Percentiles rank a stretch among this genome's conserved stretches.
Evolutionary conservation across 2,797 vertebrate genomes (phyloP).

Genomic region (Premnoplex brunnescens): DNA sequence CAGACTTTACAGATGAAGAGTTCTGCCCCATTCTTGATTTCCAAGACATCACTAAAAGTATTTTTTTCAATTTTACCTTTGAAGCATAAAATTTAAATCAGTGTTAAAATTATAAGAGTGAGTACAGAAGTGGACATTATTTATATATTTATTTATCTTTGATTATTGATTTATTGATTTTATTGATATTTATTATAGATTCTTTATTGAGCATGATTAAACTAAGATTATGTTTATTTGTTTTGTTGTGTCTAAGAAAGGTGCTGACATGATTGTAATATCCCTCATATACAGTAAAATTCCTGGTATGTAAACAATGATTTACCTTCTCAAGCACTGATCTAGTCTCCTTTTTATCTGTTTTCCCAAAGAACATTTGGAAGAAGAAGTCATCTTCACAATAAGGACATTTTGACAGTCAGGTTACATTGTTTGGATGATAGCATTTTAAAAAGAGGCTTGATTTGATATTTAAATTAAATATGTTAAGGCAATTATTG

Average conservation of each 20-base stretch:
- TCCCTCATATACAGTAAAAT: neutral
- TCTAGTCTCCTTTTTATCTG: neutral
- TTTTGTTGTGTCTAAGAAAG: slow-evolving; percentile 25
- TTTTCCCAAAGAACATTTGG: slow-evolving; percentile 13
- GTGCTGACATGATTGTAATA: neutral
- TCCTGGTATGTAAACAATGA: slow-evolving; percentile 15
- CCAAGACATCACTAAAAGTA: neutral
- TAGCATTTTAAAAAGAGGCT: neutral
- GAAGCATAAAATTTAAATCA: slow-evolving; percentile 40
- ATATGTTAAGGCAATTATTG: neutral
- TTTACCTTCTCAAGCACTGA: slow-evolving; percentile 10
- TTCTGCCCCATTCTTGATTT: slow-evolving; percentile 7
- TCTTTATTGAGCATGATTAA: neutral
- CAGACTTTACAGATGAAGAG: neutral
- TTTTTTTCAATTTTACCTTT: slow-evolving; percentile 17
- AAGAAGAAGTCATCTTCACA: slow-evolving; percentile 36
- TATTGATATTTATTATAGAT: neutral
- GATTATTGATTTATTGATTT: neutral
- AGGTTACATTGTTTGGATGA: neutral
- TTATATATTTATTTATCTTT: neutral
- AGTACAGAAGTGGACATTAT: neutral
- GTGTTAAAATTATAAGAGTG: slow-evolving; percentile 1
- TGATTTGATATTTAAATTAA: slow-evolving; percentile 30
- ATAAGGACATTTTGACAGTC: neutral
- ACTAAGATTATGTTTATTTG: neutral